These are phyloP conservation scores for Lasiurus cinereus DNA, from an alignment of 2,113 vertebrate species.

Conservation along the genomic window DNA sequence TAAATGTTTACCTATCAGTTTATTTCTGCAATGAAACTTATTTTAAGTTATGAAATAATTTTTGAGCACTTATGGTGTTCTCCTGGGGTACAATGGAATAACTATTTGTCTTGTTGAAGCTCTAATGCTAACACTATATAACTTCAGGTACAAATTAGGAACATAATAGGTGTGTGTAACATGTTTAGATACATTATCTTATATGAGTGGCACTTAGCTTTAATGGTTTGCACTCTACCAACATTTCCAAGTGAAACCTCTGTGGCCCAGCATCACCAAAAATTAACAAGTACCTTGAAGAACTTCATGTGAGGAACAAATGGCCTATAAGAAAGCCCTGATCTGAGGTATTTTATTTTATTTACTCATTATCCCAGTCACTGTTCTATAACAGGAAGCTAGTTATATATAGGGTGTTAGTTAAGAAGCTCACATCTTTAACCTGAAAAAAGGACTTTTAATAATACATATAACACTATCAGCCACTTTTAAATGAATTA, in stretches of 20 bases:
- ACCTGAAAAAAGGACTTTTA: too few species aligned
- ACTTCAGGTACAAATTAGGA: not conserved
- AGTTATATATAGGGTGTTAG: not conserved
- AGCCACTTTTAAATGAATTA: not conserved
- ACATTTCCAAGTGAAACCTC: not conserved
- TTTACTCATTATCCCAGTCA: not conserved
- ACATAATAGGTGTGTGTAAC: not conserved
- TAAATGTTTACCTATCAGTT: not conserved
- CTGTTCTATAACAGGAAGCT: not conserved
- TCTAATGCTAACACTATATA: not conserved
- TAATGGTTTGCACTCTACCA: not conserved
- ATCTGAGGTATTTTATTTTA: not conserved
- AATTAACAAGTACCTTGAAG: not conserved
- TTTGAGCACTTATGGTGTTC: not conserved
- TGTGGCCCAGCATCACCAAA: not conserved
- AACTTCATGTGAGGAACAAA: not conserved
- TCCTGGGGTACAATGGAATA: not conserved
- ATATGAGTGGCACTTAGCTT: not conserved
- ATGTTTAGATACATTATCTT: not conserved
- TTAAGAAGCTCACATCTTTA: not conserved
- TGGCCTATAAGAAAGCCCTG: not conserved
- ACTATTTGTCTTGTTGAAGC: not conserved
- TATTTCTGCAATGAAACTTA: not conserved
- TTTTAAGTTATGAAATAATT: not conserved
- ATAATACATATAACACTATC: too few species aligned